These are phyloP conservation scores for Miltochrista miniata DNA, from an alignment of 2,888 invertebrate species.

Conservation along the genomic window DNA sequence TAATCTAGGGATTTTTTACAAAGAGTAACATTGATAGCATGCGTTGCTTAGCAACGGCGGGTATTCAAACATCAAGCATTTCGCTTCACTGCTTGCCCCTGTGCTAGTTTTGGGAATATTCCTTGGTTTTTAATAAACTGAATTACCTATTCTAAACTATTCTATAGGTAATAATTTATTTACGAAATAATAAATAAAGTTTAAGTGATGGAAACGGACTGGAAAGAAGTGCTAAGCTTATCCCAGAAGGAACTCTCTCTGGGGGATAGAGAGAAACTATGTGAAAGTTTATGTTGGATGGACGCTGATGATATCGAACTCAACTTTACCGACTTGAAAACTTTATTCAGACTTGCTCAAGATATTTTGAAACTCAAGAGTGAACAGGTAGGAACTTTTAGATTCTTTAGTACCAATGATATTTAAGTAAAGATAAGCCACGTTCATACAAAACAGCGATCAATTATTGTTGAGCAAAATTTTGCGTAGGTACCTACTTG, in stretches of 20 bases:
- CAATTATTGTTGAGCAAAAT: too few relatives aligned
- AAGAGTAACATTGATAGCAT: too few relatives aligned
- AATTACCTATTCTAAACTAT: slow-evolving; percentile 4
- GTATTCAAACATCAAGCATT: slow-evolving; percentile 39
- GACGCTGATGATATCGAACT: slow-evolving; percentile 83
- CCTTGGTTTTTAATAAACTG: neutral
- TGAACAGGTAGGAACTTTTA: slow-evolving; percentile 86
- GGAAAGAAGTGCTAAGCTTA: slow-evolving; percentile 82
- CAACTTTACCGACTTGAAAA: slow-evolving; percentile 81
- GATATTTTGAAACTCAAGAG: slow-evolving; percentile 87
- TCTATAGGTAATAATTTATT: neutral
- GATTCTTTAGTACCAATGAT: too few relatives aligned
- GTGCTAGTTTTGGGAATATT: neutral
- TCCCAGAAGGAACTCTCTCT: slow-evolving; percentile 81
- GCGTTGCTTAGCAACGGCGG: slow-evolving; percentile 59
- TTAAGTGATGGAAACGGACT: slow-evolving; percentile 80
- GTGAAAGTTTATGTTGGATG: slow-evolving; percentile 85
- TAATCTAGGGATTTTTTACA: too few relatives aligned
- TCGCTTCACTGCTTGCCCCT: slow-evolving; percentile 17
- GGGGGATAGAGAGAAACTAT: slow-evolving; percentile 85
- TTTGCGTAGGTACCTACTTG: too few relatives aligned
- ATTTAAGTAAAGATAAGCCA: too few relatives aligned
- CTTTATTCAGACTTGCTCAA: slow-evolving; percentile 85
- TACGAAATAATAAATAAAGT: slow-evolving; percentile 10
- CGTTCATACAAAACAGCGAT: too few relatives aligned